Evolutionary conservation across 2,113 vertebrate species (phyloP).

Genomic region (Rhineura floridana): DNA sequence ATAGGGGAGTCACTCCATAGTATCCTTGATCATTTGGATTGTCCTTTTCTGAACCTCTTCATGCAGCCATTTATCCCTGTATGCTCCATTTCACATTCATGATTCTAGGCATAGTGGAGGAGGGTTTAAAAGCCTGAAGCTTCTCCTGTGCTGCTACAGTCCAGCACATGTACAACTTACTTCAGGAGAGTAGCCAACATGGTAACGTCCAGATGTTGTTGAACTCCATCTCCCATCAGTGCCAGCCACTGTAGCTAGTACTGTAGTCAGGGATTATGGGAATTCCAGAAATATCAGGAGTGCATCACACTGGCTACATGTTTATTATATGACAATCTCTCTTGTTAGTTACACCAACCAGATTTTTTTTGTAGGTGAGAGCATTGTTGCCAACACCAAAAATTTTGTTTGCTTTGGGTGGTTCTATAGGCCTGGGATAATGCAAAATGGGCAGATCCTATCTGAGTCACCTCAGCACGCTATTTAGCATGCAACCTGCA

Average conservation of each 20-base stretch:
- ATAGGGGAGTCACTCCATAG: no score
- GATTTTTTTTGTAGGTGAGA: not conserved
- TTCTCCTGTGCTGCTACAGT: no score
- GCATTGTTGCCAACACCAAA: not conserved
- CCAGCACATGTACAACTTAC: not conserved
- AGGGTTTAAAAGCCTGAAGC: not conserved
- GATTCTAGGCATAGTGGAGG: not conserved
- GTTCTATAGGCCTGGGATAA: not conserved
- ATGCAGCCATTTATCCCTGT: not conserved
- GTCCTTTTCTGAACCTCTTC: no score
- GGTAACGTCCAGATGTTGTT: no score
- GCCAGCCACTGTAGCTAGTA: no score
- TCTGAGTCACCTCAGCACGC: not conserved
- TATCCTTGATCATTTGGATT: no score
- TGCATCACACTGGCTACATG: no score
- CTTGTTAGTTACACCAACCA: not conserved
- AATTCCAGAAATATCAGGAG: no score
- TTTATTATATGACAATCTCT: not conserved
- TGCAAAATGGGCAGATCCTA: not conserved
- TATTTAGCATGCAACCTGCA: not conserved
- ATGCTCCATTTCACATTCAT: not conserved
- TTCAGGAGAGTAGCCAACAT: not conserved
- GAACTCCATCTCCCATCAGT: no score
- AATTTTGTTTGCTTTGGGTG: not conserved
- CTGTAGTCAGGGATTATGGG: no score